Percentiles rank a stretch among this genome's conserved stretches.
phyloP scores from a whole-genome alignment of 2,113 vertebrate genomes.

The Cavia aperea region DNA sequence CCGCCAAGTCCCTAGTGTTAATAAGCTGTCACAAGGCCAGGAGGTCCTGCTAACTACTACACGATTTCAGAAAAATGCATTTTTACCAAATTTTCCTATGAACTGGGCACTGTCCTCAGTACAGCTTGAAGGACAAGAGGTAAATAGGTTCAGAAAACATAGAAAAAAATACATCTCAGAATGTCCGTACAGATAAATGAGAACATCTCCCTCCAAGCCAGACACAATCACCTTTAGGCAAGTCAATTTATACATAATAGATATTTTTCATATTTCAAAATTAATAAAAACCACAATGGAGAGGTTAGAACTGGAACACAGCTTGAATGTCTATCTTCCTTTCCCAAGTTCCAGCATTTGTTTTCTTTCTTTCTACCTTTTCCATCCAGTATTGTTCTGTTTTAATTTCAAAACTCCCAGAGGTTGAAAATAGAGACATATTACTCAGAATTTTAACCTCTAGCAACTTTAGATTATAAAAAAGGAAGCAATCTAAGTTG shows the following conservation, averaged over 20 bases:
- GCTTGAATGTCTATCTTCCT: neutral
- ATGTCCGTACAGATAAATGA: neutral
- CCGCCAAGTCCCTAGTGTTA: neutral
- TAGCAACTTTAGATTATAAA: neutral
- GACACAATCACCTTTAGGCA: neutral
- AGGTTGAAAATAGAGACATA: neutral
- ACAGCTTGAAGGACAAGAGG: neutral
- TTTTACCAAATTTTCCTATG: neutral
- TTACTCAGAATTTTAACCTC: slow-evolving; percentile 14
- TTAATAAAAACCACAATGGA: neutral
- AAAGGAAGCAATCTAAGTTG: neutral
- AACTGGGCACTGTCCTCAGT: neutral
- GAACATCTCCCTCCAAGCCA: neutral
- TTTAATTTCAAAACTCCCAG: slow-evolving; percentile 32
- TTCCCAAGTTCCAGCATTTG: neutral
- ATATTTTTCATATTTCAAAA: slow-evolving; percentile 3
- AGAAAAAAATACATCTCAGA: neutral
- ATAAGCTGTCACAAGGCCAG: neutral
- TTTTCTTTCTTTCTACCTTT: neutral
- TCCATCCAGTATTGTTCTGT: neutral
- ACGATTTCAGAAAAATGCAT: neutral
- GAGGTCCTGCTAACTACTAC: neutral
- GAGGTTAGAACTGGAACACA: neutral
- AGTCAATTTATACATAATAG: neutral
- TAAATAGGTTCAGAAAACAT: neutral